A percentile compares a stretch with the other conserved stretches of the same genome.
Conservation (phyloP, 2,888 invertebrate genomes). For the Scaptomyza cyrtandrae region DNA sequence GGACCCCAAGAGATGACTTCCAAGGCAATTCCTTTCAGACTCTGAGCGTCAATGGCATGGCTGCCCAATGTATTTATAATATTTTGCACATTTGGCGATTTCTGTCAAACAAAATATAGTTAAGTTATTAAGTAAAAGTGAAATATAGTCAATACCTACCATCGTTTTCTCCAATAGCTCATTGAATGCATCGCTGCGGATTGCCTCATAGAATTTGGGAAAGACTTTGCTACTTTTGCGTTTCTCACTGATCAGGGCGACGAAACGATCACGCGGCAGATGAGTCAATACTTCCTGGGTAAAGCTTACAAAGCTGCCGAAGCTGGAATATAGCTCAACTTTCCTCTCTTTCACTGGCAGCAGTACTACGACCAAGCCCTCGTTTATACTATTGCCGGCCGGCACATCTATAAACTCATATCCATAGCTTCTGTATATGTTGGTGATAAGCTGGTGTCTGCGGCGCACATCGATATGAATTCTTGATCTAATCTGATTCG, state of each 20-base stretch:
- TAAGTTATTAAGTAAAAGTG: too few relatives aligned
- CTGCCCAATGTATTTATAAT: constrained; percentile 61
- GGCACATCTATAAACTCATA: constrained; percentile 10
- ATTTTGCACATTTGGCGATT: constrained; percentile 51
- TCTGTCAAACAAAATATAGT: constrained; percentile 45
- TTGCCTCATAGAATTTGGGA: constrained; percentile 73
- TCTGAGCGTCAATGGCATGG: constrained; percentile 67
- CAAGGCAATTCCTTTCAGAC: constrained; percentile 67
- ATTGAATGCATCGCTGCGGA: constrained; percentile 67
- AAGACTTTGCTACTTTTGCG: constrained; percentile 59
- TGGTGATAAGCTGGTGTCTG: constrained; percentile 4
- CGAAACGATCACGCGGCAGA: constrained; percentile 70
- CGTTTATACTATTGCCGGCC: constrained; percentile 4
- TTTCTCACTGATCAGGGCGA: constrained; percentile 75
- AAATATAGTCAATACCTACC: constrained; percentile 48
- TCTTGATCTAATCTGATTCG: constrained; percentile 12
- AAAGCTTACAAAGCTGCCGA: constrained; percentile 66
- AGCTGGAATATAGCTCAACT: not conserved
- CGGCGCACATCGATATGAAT: not conserved
- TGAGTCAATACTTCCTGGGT: constrained; percentile 68
- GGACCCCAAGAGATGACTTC: constrained; percentile 81
- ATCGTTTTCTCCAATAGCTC: constrained; percentile 60
- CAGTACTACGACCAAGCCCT: constrained; percentile 44
- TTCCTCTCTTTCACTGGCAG: constrained; percentile 10
- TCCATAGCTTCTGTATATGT: constrained; percentile 12